Evolutionary conservation across 2,797 vertebrate species (phyloP).

Genomic region (Monodelphis domestica): DNA sequence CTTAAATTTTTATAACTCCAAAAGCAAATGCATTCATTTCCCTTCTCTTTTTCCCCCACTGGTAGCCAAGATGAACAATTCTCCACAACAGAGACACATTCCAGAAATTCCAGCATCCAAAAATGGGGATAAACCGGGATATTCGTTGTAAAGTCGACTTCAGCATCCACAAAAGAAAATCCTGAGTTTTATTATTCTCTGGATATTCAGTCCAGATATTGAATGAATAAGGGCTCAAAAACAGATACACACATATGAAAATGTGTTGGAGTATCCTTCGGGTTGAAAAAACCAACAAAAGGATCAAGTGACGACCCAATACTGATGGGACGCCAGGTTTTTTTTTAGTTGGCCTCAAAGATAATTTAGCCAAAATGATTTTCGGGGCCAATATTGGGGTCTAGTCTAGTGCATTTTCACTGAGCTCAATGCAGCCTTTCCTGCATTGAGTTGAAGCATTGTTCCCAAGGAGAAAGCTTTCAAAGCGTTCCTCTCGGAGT

Average conservation of each 20-base stretch:
- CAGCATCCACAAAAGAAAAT: not conserved
- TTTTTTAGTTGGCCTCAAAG: slow-evolving; percentile 25
- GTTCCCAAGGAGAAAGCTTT: slow-evolving; percentile 46
- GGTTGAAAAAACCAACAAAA: not conserved
- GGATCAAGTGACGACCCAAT: not conserved
- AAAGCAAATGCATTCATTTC: not conserved
- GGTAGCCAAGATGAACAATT: slow-evolving; percentile 12
- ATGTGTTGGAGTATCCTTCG: not conserved
- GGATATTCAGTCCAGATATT: not conserved
- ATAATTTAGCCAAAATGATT: not conserved
- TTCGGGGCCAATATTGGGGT: slow-evolving; percentile 23
- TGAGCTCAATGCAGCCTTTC: not conserved
- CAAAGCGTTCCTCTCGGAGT: slow-evolving; percentile 60
- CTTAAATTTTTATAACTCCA: not conserved
- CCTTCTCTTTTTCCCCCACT: not conserved
- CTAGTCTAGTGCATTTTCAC: slow-evolving; percentile 32
- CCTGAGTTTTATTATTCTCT: not conserved
- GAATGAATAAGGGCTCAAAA: not conserved
- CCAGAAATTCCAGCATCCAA: slow-evolving; percentile 33
- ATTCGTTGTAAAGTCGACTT: slow-evolving; percentile 43
- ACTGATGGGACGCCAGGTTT: not conserved
- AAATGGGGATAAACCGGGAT: slow-evolving; percentile 33
- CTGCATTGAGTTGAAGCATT: slow-evolving; percentile 36
- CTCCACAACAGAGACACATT: slow-evolving; percentile 34
- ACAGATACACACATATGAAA: not conserved